Percentiles rank a stretch among this genome's conserved stretches.
phyloP scores from a whole-genome alignment of 2,797 vertebrate genomes.

The Anguilla megastoma region DNA sequence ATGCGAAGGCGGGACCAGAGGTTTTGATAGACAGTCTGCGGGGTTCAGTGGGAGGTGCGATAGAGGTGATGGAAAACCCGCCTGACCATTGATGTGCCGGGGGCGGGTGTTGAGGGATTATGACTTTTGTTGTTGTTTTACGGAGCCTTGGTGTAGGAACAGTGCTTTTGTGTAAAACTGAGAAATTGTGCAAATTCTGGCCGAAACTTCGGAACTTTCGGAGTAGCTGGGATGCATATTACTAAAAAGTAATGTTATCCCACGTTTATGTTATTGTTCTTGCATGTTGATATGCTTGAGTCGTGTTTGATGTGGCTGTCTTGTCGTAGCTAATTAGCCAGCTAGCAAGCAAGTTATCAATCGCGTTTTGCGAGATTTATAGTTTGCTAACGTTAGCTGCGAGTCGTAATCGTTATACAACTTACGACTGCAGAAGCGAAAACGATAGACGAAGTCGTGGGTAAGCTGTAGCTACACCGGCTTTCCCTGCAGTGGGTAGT shows the following conservation, averaged over 20 bases:
- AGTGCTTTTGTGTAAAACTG: constrained; percentile 50
- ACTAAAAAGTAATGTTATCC: constrained; percentile 58
- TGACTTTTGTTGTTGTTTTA: constrained; percentile 68
- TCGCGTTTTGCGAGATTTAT: neutral
- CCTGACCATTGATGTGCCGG: constrained; percentile 25
- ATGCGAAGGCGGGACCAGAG: neutral
- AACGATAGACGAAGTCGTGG: neutral
- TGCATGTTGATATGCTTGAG: neutral
- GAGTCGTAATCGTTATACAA: neutral
- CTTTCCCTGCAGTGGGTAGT: neutral
- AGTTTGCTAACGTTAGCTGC: neutral
- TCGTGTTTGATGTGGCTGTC: neutral
- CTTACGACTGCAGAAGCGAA: neutral
- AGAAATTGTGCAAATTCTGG: constrained; percentile 26
- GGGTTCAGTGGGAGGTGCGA: constrained; percentile 10
- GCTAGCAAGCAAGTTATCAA: neutral
- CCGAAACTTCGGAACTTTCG: constrained; percentile 33
- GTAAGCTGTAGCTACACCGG: neutral
- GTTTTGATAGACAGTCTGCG: neutral
- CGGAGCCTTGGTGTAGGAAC: constrained; percentile 50
- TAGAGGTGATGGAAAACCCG: neutral
- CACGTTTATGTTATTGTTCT: constrained; percentile 19
- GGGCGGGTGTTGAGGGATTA: constrained; percentile 23
- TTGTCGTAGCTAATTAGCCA: neutral
- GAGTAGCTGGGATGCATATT: constrained; percentile 61